Percentiles rank a stretch among this genome's conserved stretches.
Evolutionary conservation across 92 coral and sea anemone species (phyloP).

Genomic region (Virgularia gustaviana): DNA sequence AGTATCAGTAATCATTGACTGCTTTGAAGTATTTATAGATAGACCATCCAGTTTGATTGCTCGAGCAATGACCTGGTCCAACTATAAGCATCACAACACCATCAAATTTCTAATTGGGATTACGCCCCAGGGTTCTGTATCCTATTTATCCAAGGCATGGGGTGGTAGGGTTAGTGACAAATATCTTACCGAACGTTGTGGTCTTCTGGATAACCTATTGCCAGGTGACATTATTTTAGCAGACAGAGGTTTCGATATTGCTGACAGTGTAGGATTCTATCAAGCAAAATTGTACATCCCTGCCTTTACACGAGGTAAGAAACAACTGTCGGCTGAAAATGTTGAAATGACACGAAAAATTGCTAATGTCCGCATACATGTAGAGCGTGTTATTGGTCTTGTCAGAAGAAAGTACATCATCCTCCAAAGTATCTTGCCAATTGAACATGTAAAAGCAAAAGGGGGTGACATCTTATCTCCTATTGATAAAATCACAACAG

Average conservation of each 20-base stretch:
- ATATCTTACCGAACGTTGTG: conserved; percentile 8
- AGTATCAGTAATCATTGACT: conserved; percentile 50
- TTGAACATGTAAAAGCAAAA: too few relatives aligned
- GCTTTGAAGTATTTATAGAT: too few relatives aligned
- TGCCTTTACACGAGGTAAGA: conserved; percentile 49
- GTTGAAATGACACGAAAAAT: conserved; percentile 43
- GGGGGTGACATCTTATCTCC: too few relatives aligned
- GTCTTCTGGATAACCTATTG: conserved; percentile 11
- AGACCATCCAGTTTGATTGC: conserved; percentile 49
- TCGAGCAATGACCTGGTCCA: conserved; percentile 54
- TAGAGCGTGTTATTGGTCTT: too few relatives aligned
- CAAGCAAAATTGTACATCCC: conserved; percentile 54
- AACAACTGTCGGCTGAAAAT: conserved; percentile 27
- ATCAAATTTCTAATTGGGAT: conserved; percentile 53
- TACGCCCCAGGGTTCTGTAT: conserved; percentile 53
- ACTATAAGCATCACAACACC: conserved; percentile 53
- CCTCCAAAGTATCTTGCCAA: too few relatives aligned
- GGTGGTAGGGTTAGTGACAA: conserved; percentile 54
- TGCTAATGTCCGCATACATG: conserved; percentile 46
- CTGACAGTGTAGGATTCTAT: conserved; percentile 54
- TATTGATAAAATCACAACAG: too few relatives aligned
- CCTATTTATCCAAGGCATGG: conserved; percentile 56
- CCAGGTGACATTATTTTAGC: conserved; percentile 46
- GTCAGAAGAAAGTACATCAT: too few relatives aligned
- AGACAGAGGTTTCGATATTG: conserved; percentile 41